Evolutionary conservation across 2,113 vertebrate genomes (phyloP).

Genomic region (Paradoxurus hermaphroditus): DNA sequence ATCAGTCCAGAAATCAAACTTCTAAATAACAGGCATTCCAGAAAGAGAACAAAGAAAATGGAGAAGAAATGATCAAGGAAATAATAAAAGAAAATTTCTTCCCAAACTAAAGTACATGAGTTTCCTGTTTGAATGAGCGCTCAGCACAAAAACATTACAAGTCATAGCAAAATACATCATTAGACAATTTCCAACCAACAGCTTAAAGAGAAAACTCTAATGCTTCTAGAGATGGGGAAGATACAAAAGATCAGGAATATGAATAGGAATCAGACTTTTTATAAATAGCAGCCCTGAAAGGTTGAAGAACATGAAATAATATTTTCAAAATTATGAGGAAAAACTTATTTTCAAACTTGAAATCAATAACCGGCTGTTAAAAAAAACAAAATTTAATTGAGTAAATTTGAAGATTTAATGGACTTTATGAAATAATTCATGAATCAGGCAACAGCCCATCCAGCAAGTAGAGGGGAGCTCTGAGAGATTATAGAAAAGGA

Average conservation of each 20-base stretch:
- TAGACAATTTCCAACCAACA: not conserved
- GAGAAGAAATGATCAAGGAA: not conserved
- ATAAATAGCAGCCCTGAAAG: not conserved
- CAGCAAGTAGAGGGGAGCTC: not conserved
- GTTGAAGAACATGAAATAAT: not conserved
- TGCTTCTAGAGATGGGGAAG: not conserved
- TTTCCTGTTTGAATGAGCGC: not conserved
- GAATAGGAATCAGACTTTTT: not conserved
- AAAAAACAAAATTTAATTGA: not conserved
- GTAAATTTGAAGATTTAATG: not conserved
- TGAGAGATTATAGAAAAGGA: not conserved
- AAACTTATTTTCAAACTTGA: slow-evolving; percentile 28
- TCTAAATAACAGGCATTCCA: not conserved
- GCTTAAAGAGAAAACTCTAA: not conserved
- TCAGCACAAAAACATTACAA: not conserved
- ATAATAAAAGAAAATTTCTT: slow-evolving; percentile 3
- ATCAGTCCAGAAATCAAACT: not conserved
- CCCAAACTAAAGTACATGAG: not conserved
- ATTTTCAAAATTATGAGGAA: not conserved
- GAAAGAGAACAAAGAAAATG: not conserved
- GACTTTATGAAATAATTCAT: not conserved
- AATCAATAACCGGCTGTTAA: not conserved
- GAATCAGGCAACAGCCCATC: not conserved
- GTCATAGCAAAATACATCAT: not conserved
- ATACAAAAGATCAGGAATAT: not conserved